phyloP scores from a whole-genome alignment of 2,888 invertebrate genomes.

The Linyphia triangularis region DNA sequence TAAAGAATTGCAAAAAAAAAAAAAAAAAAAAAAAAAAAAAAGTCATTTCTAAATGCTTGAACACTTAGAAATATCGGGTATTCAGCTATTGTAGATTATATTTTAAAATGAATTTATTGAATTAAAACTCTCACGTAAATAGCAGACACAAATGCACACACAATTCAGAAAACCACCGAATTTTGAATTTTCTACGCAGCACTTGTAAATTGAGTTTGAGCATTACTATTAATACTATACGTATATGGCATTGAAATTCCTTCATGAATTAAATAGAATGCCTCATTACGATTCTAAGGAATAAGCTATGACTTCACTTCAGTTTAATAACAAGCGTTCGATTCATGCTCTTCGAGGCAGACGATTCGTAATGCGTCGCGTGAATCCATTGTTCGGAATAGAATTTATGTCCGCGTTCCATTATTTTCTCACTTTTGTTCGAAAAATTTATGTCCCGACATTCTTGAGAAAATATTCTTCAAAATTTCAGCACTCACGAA shows the following conservation, averaged over 20 bases:
- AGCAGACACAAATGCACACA: too few relatives aligned
- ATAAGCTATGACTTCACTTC: neutral
- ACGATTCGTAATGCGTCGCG: slow-evolving; percentile 6
- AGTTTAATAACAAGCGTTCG: neutral
- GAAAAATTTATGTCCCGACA: slow-evolving; percentile 25
- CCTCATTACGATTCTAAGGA: neutral
- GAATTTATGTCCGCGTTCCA: slow-evolving; percentile 22
- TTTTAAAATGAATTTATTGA: too few relatives aligned
- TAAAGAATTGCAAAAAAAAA: too few relatives aligned
- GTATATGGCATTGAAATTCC: neutral
- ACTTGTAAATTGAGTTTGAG: too few relatives aligned
- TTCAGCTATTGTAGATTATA: too few relatives aligned
- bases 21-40: too few relatives aligned
- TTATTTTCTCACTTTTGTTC: slow-evolving; percentile 55
- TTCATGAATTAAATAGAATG: neutral
- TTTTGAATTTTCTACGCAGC: too few relatives aligned
- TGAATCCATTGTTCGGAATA: slow-evolving; percentile 31
- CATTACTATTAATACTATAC: too few relatives aligned
- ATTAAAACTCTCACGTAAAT: too few relatives aligned
- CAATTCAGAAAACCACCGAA: too few relatives aligned
- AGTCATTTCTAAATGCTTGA: too few relatives aligned
- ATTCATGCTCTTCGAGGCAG: neutral
- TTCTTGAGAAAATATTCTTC: slow-evolving; percentile 36
- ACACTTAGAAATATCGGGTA: too few relatives aligned
- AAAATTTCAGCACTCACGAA: slow-evolving; percentile 29